These are phyloP conservation scores for Meloidogyne floridensis DNA, from an alignment of 1,140 invertebrate genomes.

Conservation along the genomic window DNA sequence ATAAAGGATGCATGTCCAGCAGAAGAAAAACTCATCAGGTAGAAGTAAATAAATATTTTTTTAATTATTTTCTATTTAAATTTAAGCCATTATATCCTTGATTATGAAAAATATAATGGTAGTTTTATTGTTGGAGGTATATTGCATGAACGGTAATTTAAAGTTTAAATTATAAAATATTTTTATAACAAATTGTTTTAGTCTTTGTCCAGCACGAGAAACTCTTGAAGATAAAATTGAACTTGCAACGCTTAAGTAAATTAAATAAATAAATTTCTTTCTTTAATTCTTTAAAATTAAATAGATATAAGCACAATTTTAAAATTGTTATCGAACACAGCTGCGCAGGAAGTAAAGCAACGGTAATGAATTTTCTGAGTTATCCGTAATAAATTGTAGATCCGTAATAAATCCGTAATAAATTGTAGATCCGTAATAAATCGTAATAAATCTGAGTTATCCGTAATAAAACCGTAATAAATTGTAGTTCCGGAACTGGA, in stretches of 20 bases:
- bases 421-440: too few relatives aligned
- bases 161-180: neutral
- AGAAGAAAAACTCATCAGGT: neutral
- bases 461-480: too few relatives aligned
- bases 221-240: neutral
- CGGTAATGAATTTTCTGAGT: neutral
- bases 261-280: neutral
- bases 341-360: neutral
- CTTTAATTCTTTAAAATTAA: neutral
- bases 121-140: neutral
- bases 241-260: neutral
- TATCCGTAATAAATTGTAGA: too few relatives aligned
- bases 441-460: too few relatives aligned
- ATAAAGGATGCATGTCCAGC: neutral
- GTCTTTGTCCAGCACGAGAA: neutral
- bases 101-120: neutral
- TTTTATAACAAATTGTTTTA: neutral
- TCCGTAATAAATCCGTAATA: too few relatives aligned
- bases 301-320: neutral
- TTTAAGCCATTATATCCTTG: neutral
- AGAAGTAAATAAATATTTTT: neutral
- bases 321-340: slow-evolving; percentile 5
- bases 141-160: neutral
- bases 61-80: neutral
- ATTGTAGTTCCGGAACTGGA: too few relatives aligned